phyloP scores from a whole-genome alignment of 2,888 invertebrate species.

The Tanypteryx hageni region DNA sequence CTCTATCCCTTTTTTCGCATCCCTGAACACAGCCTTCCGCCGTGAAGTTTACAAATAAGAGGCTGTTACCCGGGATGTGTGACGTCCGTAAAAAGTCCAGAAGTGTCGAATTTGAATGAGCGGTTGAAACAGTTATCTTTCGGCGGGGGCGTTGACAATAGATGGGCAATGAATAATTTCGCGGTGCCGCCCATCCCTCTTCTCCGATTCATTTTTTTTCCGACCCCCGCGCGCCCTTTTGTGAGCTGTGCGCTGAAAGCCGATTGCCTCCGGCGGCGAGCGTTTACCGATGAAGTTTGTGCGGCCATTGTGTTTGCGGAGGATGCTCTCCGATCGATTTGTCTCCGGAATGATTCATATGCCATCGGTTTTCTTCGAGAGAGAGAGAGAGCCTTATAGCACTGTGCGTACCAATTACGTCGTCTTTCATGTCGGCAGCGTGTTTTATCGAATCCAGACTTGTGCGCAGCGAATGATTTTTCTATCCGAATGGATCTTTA shows the following conservation, averaged over 20 bases:
- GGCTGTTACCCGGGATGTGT: constrained; percentile 6
- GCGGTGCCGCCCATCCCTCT: constrained; percentile 41
- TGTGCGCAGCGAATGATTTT: not conserved
- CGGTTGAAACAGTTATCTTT: constrained; percentile 26
- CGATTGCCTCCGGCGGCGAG: constrained; percentile 40
- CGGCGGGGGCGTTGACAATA: constrained; percentile 54
- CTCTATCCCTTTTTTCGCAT: not conserved
- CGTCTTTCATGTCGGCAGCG: not conserved
- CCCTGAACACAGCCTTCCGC: not conserved
- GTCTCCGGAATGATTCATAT: constrained; percentile 62
- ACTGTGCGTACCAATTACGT: constrained; percentile 58
- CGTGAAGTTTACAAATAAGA: constrained; percentile 24
- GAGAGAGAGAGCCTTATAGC: constrained; percentile 6
- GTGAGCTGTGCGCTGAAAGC: constrained; percentile 29
- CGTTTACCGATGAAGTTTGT: not conserved
- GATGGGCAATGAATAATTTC: constrained; percentile 59
- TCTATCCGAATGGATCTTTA: not conserved
- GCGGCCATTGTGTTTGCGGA: constrained; percentile 53
- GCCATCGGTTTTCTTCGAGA: constrained; percentile 29
- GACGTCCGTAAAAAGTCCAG: constrained; percentile 40
- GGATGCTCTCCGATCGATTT: constrained; percentile 61
- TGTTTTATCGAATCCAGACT: constrained; percentile 24
- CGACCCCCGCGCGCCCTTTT: not conserved
- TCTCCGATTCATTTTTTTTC: not conserved
- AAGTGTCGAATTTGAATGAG: constrained; percentile 58